phyloP scores from a whole-genome alignment of 2,888 invertebrate species.

The Patella caerulea region DNA sequence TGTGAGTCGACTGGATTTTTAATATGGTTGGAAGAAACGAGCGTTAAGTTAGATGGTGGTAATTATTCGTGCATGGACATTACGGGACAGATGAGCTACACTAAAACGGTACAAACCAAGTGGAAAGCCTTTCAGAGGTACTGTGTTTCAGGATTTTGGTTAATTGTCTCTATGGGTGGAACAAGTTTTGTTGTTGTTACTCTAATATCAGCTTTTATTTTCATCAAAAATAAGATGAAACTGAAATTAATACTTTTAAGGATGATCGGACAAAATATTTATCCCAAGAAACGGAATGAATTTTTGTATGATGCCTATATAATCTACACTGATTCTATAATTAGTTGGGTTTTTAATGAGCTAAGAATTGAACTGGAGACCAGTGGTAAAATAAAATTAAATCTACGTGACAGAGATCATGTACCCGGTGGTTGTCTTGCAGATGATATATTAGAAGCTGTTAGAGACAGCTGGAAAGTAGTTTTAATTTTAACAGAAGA shows the following conservation, averaged over 20 bases:
- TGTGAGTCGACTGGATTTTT: background rate
- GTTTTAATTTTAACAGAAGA: background rate
- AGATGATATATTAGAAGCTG: background rate
- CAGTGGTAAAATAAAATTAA: background rate
- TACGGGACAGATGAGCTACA: background rate
- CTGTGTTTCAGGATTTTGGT: background rate
- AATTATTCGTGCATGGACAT: background rate
- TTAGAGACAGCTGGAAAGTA: background rate
- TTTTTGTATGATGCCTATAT: background rate
- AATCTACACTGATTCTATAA: background rate
- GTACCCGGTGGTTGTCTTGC: background rate
- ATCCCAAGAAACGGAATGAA: background rate
- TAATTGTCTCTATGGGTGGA: background rate
- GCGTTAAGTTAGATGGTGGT: background rate
- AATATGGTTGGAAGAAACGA: background rate
- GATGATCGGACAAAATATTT: constrained; percentile 1
- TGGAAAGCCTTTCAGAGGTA: background rate
- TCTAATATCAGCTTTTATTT: background rate
- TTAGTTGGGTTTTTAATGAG: background rate
- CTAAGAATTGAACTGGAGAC: background rate
- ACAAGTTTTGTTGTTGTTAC: background rate
- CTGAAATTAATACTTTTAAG: background rate
- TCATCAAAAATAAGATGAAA: background rate
- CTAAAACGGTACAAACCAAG: background rate
- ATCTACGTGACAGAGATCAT: background rate